Evolutionary conservation across 2,888 invertebrate species (phyloP), one percentile per base, ranked within the genome.

Genomic region (Patella pellucida): DNA sequence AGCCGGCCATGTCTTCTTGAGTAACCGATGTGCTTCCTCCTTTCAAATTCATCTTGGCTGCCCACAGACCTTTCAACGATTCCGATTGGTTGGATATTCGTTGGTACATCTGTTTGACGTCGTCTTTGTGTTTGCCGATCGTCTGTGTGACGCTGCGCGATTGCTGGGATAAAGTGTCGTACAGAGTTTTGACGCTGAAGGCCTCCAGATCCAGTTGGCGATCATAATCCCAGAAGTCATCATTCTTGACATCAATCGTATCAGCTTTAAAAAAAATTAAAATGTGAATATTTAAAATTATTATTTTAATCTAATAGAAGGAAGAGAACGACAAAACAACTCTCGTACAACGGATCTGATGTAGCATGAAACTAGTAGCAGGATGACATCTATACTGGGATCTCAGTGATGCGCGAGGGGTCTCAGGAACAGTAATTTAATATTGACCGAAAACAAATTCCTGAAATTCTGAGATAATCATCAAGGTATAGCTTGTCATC

Each of bases 151-250:
- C 85, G 16, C 79, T 81, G 0, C 86, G 78, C 1, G 89, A 85
- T 80, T 90, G 90, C 71, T 82, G 81, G 9, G 88, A 84, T 52
- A 90, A 81, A 0, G 88, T 88, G 73, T 89, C 88, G 68, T 90
- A 90, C 54, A 90, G 83, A 3, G 84, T 83, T n/a, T 82, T 78
- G 2, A 87, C 84, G 71, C 82, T 88, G 83, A 90, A 90, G 1
- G 87, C 87, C 74, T 90, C 90, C 67, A 90, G 81, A 76, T 90
- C 89, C 3, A 88, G 84, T 73, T 89, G 90, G 52, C 84, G 79
- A 78, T 87, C 85, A 56, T 90, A 89, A 78, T 90, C 90, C 90
- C 89, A 90, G 88, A 89, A 89, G 69, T 90, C 89, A 77, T 89
- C 89, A 52, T 84, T 83, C 77, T 84, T 83, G 31, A 83, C 80